phyloP scores from a whole-genome alignment of 2,888 invertebrate genomes.

The Caenorhabditis becei region DNA sequence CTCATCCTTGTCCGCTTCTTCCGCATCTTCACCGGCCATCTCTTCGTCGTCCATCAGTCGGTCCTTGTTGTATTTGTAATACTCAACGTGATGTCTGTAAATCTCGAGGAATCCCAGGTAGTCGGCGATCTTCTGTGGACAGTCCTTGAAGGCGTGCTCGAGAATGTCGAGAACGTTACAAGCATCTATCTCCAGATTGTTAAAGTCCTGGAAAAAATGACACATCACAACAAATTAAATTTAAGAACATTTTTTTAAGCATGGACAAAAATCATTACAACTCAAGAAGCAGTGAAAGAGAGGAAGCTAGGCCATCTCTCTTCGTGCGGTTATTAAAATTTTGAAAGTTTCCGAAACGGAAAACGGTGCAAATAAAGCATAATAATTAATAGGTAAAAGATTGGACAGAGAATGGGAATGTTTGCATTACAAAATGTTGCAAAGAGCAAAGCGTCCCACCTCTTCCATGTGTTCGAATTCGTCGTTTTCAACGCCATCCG shows the following conservation, averaged over 20 bases:
- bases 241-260: neutral
- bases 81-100: neutral
- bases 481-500: no score
- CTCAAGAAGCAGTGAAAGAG: no score
- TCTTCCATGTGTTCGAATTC: no score
- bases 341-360: no score
- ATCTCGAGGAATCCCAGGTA: slow-evolving; percentile 17
- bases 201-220: slow-evolving; percentile 9
- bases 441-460: no score
- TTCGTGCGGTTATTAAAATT: no score
- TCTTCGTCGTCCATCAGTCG: neutral
- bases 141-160: slow-evolving; percentile 3
- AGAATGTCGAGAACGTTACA: slow-evolving; percentile 15
- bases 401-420: no score
- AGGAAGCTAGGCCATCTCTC: no score
- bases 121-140: slow-evolving; percentile 7
- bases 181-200: neutral
- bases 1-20: slow-evolving; percentile 4
- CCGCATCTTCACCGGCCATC: neutral
- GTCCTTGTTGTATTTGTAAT: neutral
- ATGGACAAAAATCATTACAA: neutral
- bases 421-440: no score
- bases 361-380: neutral
- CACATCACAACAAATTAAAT: neutral
- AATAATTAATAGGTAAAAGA: neutral